These are phyloP conservation scores for Dinocampus coccinellae DNA, from an alignment of 2,888 invertebrate species.

Conservation along the genomic window DNA sequence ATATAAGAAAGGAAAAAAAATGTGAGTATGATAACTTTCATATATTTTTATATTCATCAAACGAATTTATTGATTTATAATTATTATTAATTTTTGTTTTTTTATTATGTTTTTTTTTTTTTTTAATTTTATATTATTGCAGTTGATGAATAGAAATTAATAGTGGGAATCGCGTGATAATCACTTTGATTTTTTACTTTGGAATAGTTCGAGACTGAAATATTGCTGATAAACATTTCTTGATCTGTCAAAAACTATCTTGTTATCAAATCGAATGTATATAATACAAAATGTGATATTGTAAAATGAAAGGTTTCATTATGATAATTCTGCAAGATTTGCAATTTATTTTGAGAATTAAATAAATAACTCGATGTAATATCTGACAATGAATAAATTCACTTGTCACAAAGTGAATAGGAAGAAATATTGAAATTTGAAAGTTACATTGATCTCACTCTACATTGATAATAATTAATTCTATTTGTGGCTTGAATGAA, in stretches of 20 bases:
- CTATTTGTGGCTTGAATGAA: background rate
- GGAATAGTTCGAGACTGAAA: conserved; percentile 60
- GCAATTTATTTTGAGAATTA: conserved; percentile 2
- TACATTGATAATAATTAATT: background rate
- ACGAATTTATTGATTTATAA: too few species aligned
- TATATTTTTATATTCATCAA: too few species aligned
- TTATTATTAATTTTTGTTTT: background rate
- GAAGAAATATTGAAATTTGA: background rate
- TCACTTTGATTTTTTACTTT: background rate
- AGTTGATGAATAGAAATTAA: background rate
- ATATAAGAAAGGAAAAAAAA: background rate
- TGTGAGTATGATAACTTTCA: background rate
- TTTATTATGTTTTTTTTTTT: background rate
- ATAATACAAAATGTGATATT: too few species aligned
- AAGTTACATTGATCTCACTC: background rate
- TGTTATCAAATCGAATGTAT: conserved; percentile 70
- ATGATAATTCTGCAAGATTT: conserved; percentile 69
- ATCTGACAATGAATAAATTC: background rate
- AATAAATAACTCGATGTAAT: background rate
- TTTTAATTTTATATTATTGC: background rate
- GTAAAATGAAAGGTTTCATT: conserved; percentile 59
- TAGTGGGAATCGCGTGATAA: background rate
- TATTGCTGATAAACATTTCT: conserved; percentile 69
- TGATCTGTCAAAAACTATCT: conserved; percentile 70
- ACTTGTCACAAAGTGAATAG: background rate